These are phyloP conservation scores for Caerostris darwini DNA, from an alignment of 1,140 invertebrate species.

Conservation along the genomic window DNA sequence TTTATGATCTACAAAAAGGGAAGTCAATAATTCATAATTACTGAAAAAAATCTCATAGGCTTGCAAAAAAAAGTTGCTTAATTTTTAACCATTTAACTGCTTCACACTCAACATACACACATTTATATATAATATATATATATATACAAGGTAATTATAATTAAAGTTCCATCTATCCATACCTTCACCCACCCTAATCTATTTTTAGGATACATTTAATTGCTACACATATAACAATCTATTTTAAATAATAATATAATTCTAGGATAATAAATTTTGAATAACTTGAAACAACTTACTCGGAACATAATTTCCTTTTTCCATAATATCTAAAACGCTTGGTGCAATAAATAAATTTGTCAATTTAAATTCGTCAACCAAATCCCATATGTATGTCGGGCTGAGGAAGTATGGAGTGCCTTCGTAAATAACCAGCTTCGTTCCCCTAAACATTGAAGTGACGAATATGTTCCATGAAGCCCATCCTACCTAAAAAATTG, in stretches of 20 bases:
- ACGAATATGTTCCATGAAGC: slow-evolving; percentile 55
- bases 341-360: slow-evolving; percentile 19
- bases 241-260: background rate
- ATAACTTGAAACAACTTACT: slow-evolving; percentile 38
- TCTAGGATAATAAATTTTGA: background rate
- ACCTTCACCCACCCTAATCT: background rate
- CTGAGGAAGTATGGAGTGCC: slow-evolving; percentile 58
- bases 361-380: slow-evolving; percentile 68
- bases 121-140: background rate
- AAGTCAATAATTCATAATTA: too few relatives aligned
- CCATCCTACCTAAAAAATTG: slow-evolving; percentile 59
- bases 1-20: too few relatives aligned
- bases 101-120: too few relatives aligned
- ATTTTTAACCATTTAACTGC: too few relatives aligned
- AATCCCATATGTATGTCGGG: slow-evolving; percentile 66
- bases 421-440: slow-evolving; percentile 43
- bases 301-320: slow-evolving; percentile 65
- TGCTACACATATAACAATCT: background rate
- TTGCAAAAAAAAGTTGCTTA: too few relatives aligned
- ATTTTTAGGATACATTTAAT: background rate
- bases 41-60: too few relatives aligned
- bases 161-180: too few relatives aligned
- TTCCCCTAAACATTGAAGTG: background rate
- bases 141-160: background rate
- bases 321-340: slow-evolving; percentile 56